Evolutionary conservation across 2,888 invertebrate genomes (phyloP), one percentile per base, ranked within the genome.

Genomic region (Polymixis lichenea): DNA sequence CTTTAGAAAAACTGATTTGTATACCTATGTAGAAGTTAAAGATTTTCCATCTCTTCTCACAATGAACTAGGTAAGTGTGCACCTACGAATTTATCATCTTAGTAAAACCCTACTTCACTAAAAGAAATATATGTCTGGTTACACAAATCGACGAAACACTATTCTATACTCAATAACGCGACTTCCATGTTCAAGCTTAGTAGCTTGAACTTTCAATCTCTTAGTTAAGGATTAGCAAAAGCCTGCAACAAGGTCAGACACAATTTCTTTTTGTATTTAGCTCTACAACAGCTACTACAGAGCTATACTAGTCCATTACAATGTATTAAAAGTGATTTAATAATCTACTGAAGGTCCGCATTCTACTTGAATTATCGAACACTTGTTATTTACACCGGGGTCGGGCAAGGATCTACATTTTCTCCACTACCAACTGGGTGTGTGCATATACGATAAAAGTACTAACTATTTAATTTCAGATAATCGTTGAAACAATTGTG

Each of bases 321-420:
- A 22, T 22, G 22, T 25, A 22, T 17, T 32, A n/a, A 8, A n/a
- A 19, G 2, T 8, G 4, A 19, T 56, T 38, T 22, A 7, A 32
- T 4, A 43, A 13, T 25, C 17, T 56, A 15, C 2, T 15, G 2
- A 46, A 62, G 7, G 7, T 17, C n/a, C 22, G 2, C n/a, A 32
- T 46, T 25, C 0, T 25, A 55, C 15, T 49, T 56, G 5, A 38
- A 51, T 25, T 1, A 25, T 32, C 5, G 3, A 4, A n/a, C 1
- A 19, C 22, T 49, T 56, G 8, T 32, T 58, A 17, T 13, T 4
- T 43, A 43, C 22, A 22, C 32, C 7, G 75, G 77, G 28, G n/a
- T 81, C 38, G 60, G n/a, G 19, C 61, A 77, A 77, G 77, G 81
- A 11, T 61, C 22, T 28, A 53, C 13, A 2, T 72, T 76, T 60